Conservation (phyloP, 92 coral and sea anemone genomes). For the Porites lobata region DNA sequence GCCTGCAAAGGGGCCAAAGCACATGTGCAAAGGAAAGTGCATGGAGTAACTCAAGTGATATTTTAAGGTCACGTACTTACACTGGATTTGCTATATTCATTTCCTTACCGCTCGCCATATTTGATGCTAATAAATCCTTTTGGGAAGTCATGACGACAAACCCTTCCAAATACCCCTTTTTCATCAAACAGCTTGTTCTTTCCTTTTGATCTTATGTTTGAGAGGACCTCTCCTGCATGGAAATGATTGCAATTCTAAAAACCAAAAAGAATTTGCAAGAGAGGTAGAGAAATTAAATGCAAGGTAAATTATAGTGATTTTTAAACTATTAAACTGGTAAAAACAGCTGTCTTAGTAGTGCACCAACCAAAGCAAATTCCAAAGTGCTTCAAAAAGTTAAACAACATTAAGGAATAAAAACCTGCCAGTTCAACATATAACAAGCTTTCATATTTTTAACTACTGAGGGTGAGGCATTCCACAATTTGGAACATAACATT, state of each 20-base stretch:
- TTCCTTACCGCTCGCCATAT: constrained; percentile 72
- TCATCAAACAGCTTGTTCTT: constrained; percentile 67
- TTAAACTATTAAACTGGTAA: no score
- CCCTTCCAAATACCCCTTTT: constrained; percentile 67
- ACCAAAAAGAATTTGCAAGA: neutral
- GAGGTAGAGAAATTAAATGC: no score
- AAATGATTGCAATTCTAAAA: constrained; percentile 63
- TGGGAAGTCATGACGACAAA: constrained; percentile 68
- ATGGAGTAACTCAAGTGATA: neutral
- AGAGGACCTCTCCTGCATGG: constrained; percentile 65
- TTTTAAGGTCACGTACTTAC: neutral
- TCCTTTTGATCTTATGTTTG: constrained; percentile 57
- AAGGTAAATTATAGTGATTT: no score
- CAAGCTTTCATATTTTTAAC: no score
- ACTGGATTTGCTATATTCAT: neutral
- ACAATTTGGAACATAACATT: no score
- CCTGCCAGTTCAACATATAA: no score
- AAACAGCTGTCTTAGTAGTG: no score
- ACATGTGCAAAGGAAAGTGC: neutral
- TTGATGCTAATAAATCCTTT: constrained; percentile 57
- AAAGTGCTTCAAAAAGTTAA: no score
- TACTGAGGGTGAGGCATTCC: no score
- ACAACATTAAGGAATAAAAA: no score
- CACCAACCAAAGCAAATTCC: no score
- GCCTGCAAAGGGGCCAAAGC: no score